These are phyloP conservation scores for Sylvietta virens DNA, from an alignment of 2,113 vertebrate genomes.

Conservation along the genomic window DNA sequence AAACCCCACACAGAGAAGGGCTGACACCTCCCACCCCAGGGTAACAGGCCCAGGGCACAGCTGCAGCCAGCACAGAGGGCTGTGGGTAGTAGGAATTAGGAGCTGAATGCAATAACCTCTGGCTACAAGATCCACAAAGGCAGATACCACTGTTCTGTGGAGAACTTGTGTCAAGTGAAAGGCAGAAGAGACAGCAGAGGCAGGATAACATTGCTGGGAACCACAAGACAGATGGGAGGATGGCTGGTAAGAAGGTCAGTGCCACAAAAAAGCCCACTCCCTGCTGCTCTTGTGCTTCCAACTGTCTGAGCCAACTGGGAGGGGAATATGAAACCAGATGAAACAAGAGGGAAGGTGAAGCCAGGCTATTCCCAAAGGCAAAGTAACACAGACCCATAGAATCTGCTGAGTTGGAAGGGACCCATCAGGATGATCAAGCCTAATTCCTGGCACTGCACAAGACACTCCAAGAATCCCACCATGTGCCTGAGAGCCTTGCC, in stretches of 20 bases:
- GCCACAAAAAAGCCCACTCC: not conserved
- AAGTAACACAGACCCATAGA: not conserved
- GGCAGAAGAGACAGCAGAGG: not conserved
- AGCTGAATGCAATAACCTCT: not conserved
- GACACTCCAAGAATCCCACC: not conserved
- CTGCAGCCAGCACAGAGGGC: not conserved
- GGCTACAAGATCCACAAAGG: not conserved
- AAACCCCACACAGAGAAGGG: not conserved
- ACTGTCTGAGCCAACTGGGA: not conserved
- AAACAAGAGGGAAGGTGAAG: not conserved
- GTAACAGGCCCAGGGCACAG: not conserved
- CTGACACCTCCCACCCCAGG: not conserved
- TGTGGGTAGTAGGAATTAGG: not conserved
- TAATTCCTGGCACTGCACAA: not conserved
- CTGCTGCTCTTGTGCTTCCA: not conserved
- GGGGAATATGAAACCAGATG: not conserved
- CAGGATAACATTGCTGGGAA: not conserved
- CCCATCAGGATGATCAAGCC: not conserved
- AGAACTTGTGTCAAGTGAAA: not conserved
- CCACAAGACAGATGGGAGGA: not conserved
- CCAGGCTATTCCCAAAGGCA: not conserved
- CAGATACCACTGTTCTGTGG: not conserved
- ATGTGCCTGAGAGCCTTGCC: not conserved
- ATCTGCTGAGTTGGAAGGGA: not conserved
- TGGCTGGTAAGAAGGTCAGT: not conserved